phyloP scores from a whole-genome alignment of 2,797 vertebrate species.

The Anabas testudineus region DNA sequence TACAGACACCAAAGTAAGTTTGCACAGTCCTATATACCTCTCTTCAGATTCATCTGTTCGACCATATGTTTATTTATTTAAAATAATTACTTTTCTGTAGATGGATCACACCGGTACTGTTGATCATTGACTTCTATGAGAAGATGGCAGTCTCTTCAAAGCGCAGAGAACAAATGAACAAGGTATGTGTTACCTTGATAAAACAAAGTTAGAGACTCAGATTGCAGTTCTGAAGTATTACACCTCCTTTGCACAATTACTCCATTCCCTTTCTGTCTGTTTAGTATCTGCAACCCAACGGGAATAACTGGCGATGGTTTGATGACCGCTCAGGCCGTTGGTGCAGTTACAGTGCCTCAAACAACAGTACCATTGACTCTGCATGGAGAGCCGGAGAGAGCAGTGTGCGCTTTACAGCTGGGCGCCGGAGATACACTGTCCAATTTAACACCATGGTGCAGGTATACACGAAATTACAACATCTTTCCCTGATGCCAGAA shows the following conservation, averaged over 20 bases:
- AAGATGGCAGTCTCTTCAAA: slow-evolving; percentile 96
- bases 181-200: slow-evolving; percentile 77
- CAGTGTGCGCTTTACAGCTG: slow-evolving; percentile 95
- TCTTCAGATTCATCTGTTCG: not conserved
- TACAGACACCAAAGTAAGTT: slow-evolving; percentile 96
- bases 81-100: slow-evolving; percentile 70
- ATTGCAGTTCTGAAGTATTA: not conserved
- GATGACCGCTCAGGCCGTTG: slow-evolving; percentile 97
- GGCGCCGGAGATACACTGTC: slow-evolving; percentile 95
- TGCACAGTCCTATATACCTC: not conserved
- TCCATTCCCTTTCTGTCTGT: slow-evolving; percentile 6
- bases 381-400: slow-evolving; percentile 95
- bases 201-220: slow-evolving; percentile 10
- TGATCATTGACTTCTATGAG: slow-evolving; percentile 97
- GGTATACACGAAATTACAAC: slow-evolving; percentile 77
- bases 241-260: not conserved
- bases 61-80: slow-evolving; percentile 12
- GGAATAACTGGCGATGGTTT: slow-evolving; percentile 98
- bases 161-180: slow-evolving; percentile 95
- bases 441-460: slow-evolving; percentile 99
- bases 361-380: slow-evolving; percentile 96
- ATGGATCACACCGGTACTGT: slow-evolving; percentile 96
- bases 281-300: slow-evolving; percentile 95
- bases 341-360: slow-evolving; percentile 98
- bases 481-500: not conserved